phyloP scores from a whole-genome alignment of 2,888 invertebrate genomes.

The Arctia plantaginis region DNA sequence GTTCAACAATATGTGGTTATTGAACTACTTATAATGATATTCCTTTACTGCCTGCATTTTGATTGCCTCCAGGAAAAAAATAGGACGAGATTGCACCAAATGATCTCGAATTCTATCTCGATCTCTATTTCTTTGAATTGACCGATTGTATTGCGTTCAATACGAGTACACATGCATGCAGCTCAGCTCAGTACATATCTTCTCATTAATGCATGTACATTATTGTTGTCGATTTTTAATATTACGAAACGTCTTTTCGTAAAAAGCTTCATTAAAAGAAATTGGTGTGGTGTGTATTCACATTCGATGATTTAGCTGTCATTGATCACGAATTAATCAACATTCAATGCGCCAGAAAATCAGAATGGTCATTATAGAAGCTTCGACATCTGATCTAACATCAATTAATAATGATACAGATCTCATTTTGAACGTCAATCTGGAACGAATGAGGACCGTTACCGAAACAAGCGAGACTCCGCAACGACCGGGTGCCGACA shows the following conservation, averaged over 20 bases:
- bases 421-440: conserved; percentile 57
- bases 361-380: conserved; percentile 44
- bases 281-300: conserved; percentile 70
- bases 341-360: conserved; percentile 43
- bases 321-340: conserved; percentile 59
- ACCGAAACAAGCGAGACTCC: conserved; percentile 68
- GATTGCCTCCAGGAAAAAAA: conserved; percentile 65
- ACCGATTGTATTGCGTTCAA: conserved; percentile 63
- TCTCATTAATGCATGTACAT: no score
- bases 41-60: conserved; percentile 67
- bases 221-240: conserved; percentile 68
- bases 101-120: conserved; percentile 64
- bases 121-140: conserved; percentile 61
- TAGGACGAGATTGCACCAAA: conserved; percentile 60
- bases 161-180: conserved; percentile 40
- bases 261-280: conserved; percentile 70
- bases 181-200: no score
- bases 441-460: conserved; percentile 68
- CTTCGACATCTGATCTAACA: conserved; percentile 61
- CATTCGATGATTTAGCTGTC: conserved; percentile 72
- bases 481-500: conserved; percentile 50
- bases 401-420: conserved; percentile 71
- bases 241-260: conserved; percentile 69
- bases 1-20: conserved; percentile 63
- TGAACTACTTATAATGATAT: conserved; percentile 65